phyloP scores from a whole-genome alignment of 2,888 invertebrate genomes.

The Cephus nigrinus region DNA sequence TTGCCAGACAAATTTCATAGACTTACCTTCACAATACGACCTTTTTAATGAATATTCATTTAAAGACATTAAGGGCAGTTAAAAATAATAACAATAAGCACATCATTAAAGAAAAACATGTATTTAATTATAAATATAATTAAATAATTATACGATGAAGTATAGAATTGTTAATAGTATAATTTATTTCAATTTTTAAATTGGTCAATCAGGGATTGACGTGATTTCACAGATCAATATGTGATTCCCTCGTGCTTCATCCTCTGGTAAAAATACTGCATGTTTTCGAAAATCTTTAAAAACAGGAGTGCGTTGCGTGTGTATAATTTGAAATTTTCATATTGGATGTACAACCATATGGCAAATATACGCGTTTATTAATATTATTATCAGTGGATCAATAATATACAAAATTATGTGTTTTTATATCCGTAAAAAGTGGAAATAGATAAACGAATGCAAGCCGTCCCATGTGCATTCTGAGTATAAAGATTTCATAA shows the following conservation, averaged over 20 bases:
- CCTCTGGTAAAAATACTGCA: conserved; percentile 65
- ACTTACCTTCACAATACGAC: background rate
- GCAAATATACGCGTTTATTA: too few relatives aligned
- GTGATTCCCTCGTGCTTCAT: conserved; percentile 52
- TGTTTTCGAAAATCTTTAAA: conserved; percentile 49
- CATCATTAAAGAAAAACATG: background rate
- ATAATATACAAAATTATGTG: too few relatives aligned
- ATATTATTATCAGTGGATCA: too few relatives aligned
- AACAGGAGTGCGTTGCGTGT: conserved; percentile 44
- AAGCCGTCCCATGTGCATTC: too few relatives aligned
- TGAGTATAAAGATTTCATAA: background rate
- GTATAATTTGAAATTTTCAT: too few relatives aligned
- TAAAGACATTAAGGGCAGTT: background rate
- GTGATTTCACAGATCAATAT: conserved; percentile 49
- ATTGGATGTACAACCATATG: too few relatives aligned
- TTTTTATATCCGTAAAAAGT: too few relatives aligned
- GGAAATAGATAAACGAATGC: too few relatives aligned
- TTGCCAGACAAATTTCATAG: background rate
- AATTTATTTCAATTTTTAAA: conserved; percentile 31
- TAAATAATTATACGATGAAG: conserved; percentile 27
- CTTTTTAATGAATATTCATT: background rate
- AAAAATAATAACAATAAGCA: too few relatives aligned
- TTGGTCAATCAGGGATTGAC: conserved; percentile 40
- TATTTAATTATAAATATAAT: conserved; percentile 29
- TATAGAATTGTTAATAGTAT: conserved; percentile 23